Percentiles rank a stretch among this genome's conserved stretches.
These are phyloP conservation scores for Pristionchus mayeri DNA, from an alignment of 2,888 invertebrate species.

Conservation along the genomic window DNA sequence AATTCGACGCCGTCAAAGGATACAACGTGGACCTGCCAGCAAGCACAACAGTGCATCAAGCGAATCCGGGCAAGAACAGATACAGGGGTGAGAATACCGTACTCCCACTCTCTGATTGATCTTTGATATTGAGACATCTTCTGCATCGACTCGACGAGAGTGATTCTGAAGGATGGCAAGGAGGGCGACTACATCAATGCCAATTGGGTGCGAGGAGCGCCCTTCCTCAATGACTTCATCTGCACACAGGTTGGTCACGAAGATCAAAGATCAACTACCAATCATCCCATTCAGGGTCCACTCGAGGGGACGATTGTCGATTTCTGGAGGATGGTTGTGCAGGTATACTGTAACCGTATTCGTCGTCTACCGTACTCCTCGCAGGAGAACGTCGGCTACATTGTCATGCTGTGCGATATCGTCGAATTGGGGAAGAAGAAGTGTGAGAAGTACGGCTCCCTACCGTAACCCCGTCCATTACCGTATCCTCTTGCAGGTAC, in stretches of 20 bases:
- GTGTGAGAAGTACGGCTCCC: conserved; percentile 31
- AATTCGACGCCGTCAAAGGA: not conserved
- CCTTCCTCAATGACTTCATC: conserved; percentile 43
- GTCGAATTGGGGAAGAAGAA: conserved; percentile 44
- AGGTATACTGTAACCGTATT: conserved; percentile 18
- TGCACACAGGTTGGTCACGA: conserved; percentile 26
- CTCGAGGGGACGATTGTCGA: not conserved
- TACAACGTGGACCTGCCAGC: conserved; percentile 8
- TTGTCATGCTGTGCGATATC: conserved; percentile 41
- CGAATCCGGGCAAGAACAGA: conserved; percentile 39
- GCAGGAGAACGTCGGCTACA: conserved; percentile 46
- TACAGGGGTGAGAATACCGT: conserved; percentile 4
- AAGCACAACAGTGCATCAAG: not conserved
- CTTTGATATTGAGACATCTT: conserved; percentile 40
- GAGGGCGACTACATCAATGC: conserved; percentile 47
- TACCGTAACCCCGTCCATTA: not conserved
- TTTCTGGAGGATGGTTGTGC: conserved; percentile 44
- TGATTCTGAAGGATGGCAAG: conserved; percentile 42
- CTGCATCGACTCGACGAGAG: conserved; percentile 31
- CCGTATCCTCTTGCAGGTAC: conserved; percentile 33
- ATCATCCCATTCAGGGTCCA: conserved; percentile 16
- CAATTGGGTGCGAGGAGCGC: conserved; percentile 21
- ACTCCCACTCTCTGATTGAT: conserved; percentile 35
- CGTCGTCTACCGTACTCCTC: not conserved
- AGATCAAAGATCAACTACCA: not conserved